A percentile compares a stretch with the other conserved stretches of the same genome.
Conservation (phyloP, 64 coral and sea anemone genomes). For the Montipora sp. region DNA sequence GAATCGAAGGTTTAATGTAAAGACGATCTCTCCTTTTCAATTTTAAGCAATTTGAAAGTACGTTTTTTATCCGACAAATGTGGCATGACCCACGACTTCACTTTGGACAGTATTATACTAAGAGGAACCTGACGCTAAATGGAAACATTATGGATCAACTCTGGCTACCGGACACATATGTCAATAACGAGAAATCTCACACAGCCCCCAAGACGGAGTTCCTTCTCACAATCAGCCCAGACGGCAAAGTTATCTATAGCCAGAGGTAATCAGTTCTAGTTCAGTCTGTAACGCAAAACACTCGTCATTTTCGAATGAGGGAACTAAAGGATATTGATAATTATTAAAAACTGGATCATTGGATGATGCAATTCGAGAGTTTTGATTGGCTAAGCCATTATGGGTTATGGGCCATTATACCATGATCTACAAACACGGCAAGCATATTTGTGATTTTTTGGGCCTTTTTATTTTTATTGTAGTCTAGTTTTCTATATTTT, state of each 20-base stretch:
- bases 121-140: conserved; percentile 73
- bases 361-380: no score
- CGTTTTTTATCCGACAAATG: conserved; percentile 83
- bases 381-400: no score
- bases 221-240: conserved; percentile 58
- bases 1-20: no score
- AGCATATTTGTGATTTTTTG: no score
- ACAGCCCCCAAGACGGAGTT: conserved; percentile 74
- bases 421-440: no score
- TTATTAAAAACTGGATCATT: no score
- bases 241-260: conserved; percentile 80
- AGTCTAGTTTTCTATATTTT: no score
- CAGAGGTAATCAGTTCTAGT: conserved; percentile 65
- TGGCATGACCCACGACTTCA: conserved; percentile 76
- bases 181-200: conserved; percentile 88
- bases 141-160: conserved; percentile 90
- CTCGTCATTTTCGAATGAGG: neutral
- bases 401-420: no score
- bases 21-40: neutral
- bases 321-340: neutral
- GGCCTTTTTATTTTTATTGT: no score
- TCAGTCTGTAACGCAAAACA: neutral
- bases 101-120: conserved; percentile 55
- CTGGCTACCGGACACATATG: conserved; percentile 87
- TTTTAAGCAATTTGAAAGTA: conserved; percentile 78